Evolutionary conservation across 2,888 invertebrate species (phyloP), one percentile per base, ranked within the genome.

Genomic region (Ceramica pisi): DNA sequence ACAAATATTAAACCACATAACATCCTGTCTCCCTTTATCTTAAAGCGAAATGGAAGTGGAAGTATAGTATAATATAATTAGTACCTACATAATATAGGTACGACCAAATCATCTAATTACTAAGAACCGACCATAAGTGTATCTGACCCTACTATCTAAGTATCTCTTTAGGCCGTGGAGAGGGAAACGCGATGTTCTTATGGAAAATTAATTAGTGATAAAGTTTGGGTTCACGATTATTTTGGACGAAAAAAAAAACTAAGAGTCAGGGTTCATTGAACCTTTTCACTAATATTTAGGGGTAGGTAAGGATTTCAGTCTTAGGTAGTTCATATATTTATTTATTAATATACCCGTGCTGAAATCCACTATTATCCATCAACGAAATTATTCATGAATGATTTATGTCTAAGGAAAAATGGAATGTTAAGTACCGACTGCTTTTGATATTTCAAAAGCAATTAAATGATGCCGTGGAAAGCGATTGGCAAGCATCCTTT

Each of bases 401-500:
- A 10, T 63, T 35, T 10, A 46, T n/a, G 44, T 12, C 12, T n/a
- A 12, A 53, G 23, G 23, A 75, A 19, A 14, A 23, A 48, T 56
- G 1, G n/a, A 41, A n/a, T n/a, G 16, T 41, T 41, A 67, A 56
- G 23, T 35, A 48, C 21, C 12, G 53, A 26, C 1, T 53, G 53
- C 21, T 60, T 67, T 67, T 68, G 35, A 67, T 21, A 80, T 51
- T 12, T 57, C 23, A 65, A 57, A 80, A 75, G 61, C 41, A 73
- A 79, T 75, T 79, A 79, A 53, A 59, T 48, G 63, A 48, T 79
- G 31, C 8, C 31, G 21, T 81, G 63, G 46, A 41, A 66, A 35
- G 57, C 59, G 26, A 69, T 60, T 68, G 59, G 31, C 44, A 67
- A 53, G 57, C 77, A 31, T 71, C 68, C 59, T 81, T 76, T 80